A percentile compares a stretch with the other conserved stretches of the same genome.
Conservation (phyloP, 2,797 vertebrate species). For the Ceyx erithaca region DNA sequence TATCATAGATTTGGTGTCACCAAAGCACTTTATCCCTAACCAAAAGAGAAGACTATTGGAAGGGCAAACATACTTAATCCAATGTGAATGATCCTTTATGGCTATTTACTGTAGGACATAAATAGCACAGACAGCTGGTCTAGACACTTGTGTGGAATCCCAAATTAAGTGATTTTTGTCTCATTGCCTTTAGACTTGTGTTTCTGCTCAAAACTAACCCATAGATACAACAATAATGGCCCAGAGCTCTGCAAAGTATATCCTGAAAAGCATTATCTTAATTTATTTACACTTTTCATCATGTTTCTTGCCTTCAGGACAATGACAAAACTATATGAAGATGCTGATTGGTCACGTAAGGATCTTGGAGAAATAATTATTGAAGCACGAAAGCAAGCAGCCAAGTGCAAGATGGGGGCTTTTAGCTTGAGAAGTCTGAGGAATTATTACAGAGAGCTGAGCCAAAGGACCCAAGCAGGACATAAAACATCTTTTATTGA, state of each 20-base stretch:
- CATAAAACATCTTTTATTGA: conserved; percentile 82
- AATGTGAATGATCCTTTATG: neutral
- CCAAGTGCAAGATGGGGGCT: conserved; percentile 76
- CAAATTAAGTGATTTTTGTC: neutral
- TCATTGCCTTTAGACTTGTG: neutral
- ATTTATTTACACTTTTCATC: neutral
- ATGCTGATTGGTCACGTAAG: conserved; percentile 84
- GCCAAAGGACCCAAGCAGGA: conserved; percentile 78
- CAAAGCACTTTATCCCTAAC: neutral
- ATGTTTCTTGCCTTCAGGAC: conserved; percentile 75
- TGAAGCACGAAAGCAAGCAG: conserved; percentile 75
- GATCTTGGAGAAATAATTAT: conserved; percentile 75
- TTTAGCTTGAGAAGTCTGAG: conserved; percentile 77
- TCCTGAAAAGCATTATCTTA: neutral
- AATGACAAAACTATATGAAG: conserved; percentile 82
- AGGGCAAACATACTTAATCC: neutral
- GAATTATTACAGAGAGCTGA: conserved; percentile 78
- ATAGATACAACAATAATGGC: accelerated
- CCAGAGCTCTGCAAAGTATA: neutral
- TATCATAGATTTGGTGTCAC: neutral
- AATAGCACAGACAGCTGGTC: neutral
- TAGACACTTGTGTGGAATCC: neutral
- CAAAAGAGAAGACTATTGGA: neutral
- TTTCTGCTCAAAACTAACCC: neutral
- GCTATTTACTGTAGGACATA: neutral